A percentile compares a stretch with the other conserved stretches of the same genome.
Conservation (phyloP, 2,888 invertebrate species). For the Cryptosula pallasiana region DNA sequence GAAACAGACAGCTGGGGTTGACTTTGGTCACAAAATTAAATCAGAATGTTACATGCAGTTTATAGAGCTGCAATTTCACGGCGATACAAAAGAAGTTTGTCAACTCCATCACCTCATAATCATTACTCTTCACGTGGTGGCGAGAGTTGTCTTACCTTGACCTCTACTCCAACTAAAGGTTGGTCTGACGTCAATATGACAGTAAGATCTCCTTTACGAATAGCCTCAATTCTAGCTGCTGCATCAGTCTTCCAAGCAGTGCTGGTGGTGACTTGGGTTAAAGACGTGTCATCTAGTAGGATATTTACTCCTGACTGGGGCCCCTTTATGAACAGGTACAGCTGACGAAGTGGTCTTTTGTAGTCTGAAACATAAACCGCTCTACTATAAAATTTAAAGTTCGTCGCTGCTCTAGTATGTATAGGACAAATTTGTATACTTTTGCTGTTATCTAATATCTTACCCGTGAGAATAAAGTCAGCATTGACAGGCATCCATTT, state of each 20-base stretch:
- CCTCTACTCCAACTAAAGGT: not conserved
- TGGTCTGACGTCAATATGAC: not conserved
- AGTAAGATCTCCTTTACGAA: conserved; percentile 26
- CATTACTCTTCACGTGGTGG: too few species aligned
- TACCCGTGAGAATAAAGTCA: not conserved
- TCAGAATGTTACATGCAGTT: too few species aligned
- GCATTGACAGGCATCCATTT: not conserved
- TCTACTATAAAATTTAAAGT: too few species aligned
- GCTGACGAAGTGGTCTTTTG: not conserved
- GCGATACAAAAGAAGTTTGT: too few species aligned
- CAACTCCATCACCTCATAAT: too few species aligned
- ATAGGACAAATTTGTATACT: too few species aligned
- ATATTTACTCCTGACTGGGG: conserved; percentile 7
- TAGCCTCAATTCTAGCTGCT: conserved; percentile 22
- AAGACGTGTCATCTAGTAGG: not conserved
- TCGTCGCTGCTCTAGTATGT: too few species aligned
- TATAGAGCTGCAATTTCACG: too few species aligned
- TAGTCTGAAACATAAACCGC: too few species aligned
- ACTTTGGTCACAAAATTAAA: too few species aligned
- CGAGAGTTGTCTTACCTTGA: conserved; percentile 9
- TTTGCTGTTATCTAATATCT: too few species aligned
- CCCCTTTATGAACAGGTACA: not conserved
- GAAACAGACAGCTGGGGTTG: too few species aligned
- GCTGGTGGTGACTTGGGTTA: not conserved
- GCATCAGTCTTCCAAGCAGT: conserved; percentile 23